These are phyloP conservation scores for Papilio polyxenes DNA, from an alignment of 1,140 invertebrate species.

Conservation along the genomic window DNA sequence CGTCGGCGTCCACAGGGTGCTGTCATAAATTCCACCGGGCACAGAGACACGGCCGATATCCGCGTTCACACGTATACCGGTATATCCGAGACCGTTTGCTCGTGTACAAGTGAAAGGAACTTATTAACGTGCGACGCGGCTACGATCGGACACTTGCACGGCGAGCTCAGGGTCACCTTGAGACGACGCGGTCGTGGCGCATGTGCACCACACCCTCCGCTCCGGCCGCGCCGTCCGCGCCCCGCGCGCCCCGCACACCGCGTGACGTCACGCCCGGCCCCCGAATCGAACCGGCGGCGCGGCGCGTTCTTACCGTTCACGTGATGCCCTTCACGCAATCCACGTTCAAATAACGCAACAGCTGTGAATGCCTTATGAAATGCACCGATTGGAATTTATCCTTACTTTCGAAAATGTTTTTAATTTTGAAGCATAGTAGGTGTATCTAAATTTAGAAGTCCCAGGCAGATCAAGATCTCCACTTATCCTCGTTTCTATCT, in stretches of 20 bases:
- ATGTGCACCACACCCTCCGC: slow-evolving; percentile 76
- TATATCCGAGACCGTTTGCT: slow-evolving; percentile 53
- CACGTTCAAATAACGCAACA: slow-evolving; percentile 54
- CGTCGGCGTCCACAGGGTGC: slow-evolving; percentile 77
- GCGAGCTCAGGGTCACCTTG: slow-evolving; percentile 75
- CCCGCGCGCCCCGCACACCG: slow-evolving; percentile 30
- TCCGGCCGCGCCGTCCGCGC: slow-evolving; percentile 50
- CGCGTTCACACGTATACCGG: slow-evolving; percentile 67
- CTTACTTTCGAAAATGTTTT: slow-evolving; percentile 11
- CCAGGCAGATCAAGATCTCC: not conserved
- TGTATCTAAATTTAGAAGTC: not conserved
- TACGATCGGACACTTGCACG: slow-evolving; percentile 59
- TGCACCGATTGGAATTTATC: slow-evolving; percentile 34
- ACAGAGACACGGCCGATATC: slow-evolving; percentile 60
- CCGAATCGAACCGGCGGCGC: slow-evolving; percentile 40
- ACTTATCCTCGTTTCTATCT: too few species aligned
- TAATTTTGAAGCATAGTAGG: not conserved
- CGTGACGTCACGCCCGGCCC: slow-evolving; percentile 68
- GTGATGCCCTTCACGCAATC: slow-evolving; percentile 69
- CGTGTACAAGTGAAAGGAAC: slow-evolving; percentile 75
- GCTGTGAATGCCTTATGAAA: slow-evolving; percentile 48
- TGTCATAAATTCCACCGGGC: slow-evolving; percentile 72
- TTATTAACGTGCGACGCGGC: slow-evolving; percentile 57
- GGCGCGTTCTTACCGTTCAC: slow-evolving; percentile 47
- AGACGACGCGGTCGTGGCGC: slow-evolving; percentile 65